Evolutionary conservation across 2,888 invertebrate genomes (phyloP).

Genomic region (Amiota minor): DNA sequence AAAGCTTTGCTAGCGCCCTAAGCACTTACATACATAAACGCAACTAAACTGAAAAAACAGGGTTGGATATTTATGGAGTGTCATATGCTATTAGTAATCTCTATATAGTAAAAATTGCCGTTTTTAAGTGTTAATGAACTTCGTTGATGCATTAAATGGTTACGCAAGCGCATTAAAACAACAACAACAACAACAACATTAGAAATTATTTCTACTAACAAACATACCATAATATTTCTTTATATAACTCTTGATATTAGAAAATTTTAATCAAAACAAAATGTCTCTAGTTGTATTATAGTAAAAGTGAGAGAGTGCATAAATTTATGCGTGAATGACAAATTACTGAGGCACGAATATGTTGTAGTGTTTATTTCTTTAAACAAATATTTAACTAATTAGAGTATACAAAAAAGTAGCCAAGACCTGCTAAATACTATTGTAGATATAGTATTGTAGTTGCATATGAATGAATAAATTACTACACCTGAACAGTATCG

Average conservation of each 20-base stretch:
- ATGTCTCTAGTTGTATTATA: too few species aligned
- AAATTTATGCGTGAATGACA: constrained; percentile 58
- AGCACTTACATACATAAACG: too few species aligned
- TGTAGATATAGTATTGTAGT: constrained; percentile 29
- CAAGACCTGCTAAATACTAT: too few species aligned
- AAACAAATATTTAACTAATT: constrained; percentile 60
- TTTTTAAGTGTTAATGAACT: constrained; percentile 17
- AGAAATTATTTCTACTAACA: too few species aligned
- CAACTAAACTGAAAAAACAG: too few species aligned
- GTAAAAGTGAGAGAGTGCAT: constrained; percentile 42
- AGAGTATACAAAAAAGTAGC: constrained; percentile 34
- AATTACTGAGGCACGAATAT: constrained; percentile 46
- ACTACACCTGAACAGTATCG: constrained; percentile 38
- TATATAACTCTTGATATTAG: neutral
- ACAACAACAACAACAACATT: neutral
- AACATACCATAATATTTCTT: neutral
- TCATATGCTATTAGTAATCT: too few species aligned
- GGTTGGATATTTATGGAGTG: too few species aligned
- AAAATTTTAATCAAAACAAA: too few species aligned
- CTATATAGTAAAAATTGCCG: neutral
- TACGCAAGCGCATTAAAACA: constrained; percentile 12
- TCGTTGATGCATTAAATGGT: constrained; percentile 16
- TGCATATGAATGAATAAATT: constrained; percentile 19
- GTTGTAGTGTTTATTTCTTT: constrained; percentile 41
- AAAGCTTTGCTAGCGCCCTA: too few species aligned